Base-by-base conservation (phyloP, 2,113 vertebrate genomes). In the Hemichromis elongatus region DNA sequence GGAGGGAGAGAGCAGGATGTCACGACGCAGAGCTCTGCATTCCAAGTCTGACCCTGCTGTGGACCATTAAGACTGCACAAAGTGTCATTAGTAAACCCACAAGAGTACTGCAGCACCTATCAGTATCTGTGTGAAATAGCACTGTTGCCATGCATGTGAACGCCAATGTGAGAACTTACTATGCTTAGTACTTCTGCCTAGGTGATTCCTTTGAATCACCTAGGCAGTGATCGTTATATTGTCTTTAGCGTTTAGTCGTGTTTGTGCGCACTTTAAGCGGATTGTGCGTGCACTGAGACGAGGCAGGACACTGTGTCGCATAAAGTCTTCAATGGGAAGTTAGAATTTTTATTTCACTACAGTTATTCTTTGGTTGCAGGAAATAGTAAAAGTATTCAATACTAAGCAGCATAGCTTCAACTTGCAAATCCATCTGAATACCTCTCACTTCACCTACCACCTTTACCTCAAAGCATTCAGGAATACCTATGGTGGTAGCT, bases 11-110 rank as follows among this genome's bases (percentile, higher is more conserved):
- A 45, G 42, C 50, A 55, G n/a, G 50, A 42, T 54, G 81, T 87
- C 86, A 84, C 4, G 13, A 66, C 80, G 26, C 2, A 59, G 37
- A 18, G 78, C 80, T 66, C 84, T 61, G 90, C 82, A 86, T 73
- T 80, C 83, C 33, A 18, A 47, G 61, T 53, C 19, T 33, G 86
- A 93, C 88, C 85, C 75, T 19, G 77, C 42, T 79, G 84, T 9
- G 33, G 86, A 53, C 28, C 54, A 47, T 90, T 82, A 88, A 57
- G 53, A 57, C 52, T 82, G 81, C 63, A 90, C 86, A 85, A 77
- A 24, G 82, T 42, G 77, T 35, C 59, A 81, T n/a, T 68, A 77
- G 57, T 80, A 18, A 70, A 70, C 11, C 52, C 73, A 84, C 18
- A 63, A 77, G 52, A 56, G 82, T 13, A 79, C 40, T 79, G 68